These are phyloP conservation scores for Caloenas nicobarica DNA, from an alignment of 2,113 vertebrate genomes.

Conservation along the genomic window DNA sequence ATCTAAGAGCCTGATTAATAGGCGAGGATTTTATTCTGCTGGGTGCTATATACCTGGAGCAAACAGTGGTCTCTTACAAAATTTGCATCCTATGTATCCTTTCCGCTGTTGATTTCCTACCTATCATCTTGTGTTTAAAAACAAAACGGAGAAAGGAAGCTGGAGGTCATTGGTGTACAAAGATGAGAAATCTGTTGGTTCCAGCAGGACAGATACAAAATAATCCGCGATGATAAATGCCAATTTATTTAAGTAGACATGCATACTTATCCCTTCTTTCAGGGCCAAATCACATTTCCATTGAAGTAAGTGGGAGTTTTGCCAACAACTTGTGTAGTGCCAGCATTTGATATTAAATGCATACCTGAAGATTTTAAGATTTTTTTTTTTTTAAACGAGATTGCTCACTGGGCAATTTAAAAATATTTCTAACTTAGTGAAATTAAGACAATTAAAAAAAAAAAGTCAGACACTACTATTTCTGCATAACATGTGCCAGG, in stretches of 20 bases:
- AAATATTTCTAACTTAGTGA: neutral
- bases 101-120: neutral
- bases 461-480: neutral
- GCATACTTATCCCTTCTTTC: neutral
- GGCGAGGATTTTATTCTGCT: slow-evolving; percentile 21
- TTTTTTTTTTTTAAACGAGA: neutral
- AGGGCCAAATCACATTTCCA: neutral
- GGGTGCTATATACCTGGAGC: neutral
- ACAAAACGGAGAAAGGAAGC: neutral
- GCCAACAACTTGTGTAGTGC: neutral
- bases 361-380: neutral
- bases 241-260: neutral
- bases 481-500: neutral
- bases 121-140: neutral
- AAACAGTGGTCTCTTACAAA: neutral
- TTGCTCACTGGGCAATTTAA: neutral
- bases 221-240: neutral
- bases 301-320: neutral
- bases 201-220: neutral
- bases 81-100: neutral
- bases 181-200: neutral
- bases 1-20: slow-evolving; percentile 49
- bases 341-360: neutral
- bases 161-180: neutral
- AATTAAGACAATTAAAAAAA: neutral